These are phyloP conservation scores for Cerastis leucographa DNA, from an alignment of 2,888 invertebrate species.

Conservation along the genomic window DNA sequence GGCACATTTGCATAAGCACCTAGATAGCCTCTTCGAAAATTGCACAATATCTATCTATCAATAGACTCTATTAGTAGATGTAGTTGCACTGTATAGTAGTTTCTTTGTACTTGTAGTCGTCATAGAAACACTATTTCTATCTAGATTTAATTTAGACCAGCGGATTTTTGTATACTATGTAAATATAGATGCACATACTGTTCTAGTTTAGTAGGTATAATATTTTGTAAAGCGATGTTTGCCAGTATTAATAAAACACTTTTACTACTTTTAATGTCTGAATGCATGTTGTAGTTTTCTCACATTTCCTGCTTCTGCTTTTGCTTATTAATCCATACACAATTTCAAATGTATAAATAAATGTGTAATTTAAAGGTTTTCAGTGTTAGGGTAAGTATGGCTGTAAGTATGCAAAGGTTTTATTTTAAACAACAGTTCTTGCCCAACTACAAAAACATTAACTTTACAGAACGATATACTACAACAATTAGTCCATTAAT, in stretches of 20 bases:
- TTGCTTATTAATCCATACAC: conserved; percentile 72
- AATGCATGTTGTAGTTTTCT: conserved; percentile 69
- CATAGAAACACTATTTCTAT: conserved; percentile 33
- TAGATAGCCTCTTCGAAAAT: conserved; percentile 57
- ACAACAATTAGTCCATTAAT: background rate
- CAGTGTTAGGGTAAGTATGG: conserved; percentile 64
- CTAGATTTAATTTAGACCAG: conserved; percentile 12
- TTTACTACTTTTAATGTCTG: conserved; percentile 50
- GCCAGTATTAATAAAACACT: conserved; percentile 64
- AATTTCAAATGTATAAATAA: conserved; percentile 29
- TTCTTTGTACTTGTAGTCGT: conserved; percentile 49
- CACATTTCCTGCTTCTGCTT: conserved; percentile 83
- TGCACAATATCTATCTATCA: conserved; percentile 49
- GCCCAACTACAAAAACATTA: background rate
- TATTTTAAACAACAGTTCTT: background rate
- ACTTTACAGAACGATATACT: background rate
- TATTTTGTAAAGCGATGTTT: conserved; percentile 69
- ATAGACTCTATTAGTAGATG: conserved; percentile 38
- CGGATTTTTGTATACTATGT: conserved; percentile 49
- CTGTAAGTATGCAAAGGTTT: conserved; percentile 18
- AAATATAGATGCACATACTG: conserved; percentile 48
- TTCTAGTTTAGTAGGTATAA: conserved; percentile 52
- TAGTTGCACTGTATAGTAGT: conserved; percentile 59
- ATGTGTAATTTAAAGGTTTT: conserved; percentile 48
- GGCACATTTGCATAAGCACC: conserved; percentile 76